Evolutionary conservation across 2,888 invertebrate species (phyloP).

Genomic region (Abrostola triplasia): DNA sequence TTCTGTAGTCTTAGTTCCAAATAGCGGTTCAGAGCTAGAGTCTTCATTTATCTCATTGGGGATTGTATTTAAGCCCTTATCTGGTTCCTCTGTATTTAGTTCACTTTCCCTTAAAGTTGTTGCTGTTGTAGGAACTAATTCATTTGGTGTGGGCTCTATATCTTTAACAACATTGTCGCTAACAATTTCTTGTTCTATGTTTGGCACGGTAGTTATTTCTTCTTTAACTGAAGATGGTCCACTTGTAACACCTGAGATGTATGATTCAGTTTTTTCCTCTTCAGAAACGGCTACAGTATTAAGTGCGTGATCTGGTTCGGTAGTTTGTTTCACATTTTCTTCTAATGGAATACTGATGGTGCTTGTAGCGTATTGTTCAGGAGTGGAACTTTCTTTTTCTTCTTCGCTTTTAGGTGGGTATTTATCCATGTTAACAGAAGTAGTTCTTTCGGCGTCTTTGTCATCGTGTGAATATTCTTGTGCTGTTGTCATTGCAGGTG

Average conservation of each 20-base stretch:
- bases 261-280: conserved; percentile 37
- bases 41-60: conserved; percentile 64
- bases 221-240: conserved; percentile 6
- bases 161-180: conserved; percentile 26
- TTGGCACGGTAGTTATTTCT: conserved; percentile 29
- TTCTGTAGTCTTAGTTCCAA: conserved; percentile 50
- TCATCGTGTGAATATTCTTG: conserved; percentile 32
- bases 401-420: conserved; percentile 37
- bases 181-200: conserved; percentile 16
- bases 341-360: conserved; percentile 26
- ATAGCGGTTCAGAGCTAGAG: conserved; percentile 50
- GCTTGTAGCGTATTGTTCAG: conserved; percentile 9
- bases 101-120: conserved; percentile 27
- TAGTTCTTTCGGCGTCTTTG: conserved; percentile 44
- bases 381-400: conserved; percentile 29
- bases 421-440: conserved; percentile 52
- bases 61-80: conserved; percentile 73
- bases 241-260: conserved; percentile 12
- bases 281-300: conserved; percentile 53
- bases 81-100: conserved; percentile 63
- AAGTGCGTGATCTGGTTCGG: conserved; percentile 52
- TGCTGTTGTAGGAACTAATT: conserved; percentile 23
- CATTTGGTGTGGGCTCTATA: conserved; percentile 14
- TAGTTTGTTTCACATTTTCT: conserved; percentile 37
- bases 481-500: conserved; percentile 30